Evolutionary conservation across 2,113 vertebrate genomes (phyloP).

Genomic region (Martes martes): DNA sequence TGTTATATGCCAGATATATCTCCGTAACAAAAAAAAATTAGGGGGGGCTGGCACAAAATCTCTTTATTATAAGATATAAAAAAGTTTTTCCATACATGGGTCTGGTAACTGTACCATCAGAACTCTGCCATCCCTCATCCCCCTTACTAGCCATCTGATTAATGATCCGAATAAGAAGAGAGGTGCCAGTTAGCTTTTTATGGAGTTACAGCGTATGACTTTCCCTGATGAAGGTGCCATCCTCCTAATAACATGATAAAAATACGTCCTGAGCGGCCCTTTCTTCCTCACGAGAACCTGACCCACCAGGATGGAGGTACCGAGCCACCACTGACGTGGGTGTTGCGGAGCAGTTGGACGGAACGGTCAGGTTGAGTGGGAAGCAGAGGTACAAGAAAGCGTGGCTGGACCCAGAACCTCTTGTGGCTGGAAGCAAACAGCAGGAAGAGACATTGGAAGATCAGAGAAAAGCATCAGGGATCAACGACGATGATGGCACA

Average conservation of each 20-base stretch:
- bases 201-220: background rate
- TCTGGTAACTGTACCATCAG: background rate
- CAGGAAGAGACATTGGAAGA: background rate
- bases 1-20: background rate
- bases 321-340: fast-evolving
- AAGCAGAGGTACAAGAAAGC: background rate
- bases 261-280: background rate
- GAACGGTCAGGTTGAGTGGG: background rate
- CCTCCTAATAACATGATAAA: background rate
- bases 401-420: background rate
- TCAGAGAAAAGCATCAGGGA: background rate
- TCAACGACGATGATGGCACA: fast-evolving
- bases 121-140: too few relatives aligned
- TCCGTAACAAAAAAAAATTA: background rate
- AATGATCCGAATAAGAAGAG: background rate
- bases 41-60: background rate
- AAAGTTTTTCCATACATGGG: fast-evolving
- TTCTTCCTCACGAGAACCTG: background rate
- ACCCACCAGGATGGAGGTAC: background rate
- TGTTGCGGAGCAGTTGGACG: background rate
- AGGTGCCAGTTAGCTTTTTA: background rate
- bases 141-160: background rate
- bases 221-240: background rate
- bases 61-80: background rate
- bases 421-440: background rate